These are phyloP conservation scores for Drosophila pegasa DNA, from an alignment of 2,888 invertebrate species.

Conservation along the genomic window DNA sequence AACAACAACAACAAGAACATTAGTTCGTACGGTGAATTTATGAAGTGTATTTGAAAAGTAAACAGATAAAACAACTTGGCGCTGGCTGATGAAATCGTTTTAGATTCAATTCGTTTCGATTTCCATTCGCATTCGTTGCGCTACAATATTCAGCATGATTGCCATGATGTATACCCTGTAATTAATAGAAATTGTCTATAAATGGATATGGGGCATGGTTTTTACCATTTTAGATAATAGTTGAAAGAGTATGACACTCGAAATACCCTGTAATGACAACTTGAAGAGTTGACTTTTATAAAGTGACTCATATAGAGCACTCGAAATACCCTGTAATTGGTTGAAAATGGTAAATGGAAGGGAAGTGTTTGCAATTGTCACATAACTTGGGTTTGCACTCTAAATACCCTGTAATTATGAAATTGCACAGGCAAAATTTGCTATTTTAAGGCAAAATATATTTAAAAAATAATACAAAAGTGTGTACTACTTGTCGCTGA, in stretches of 20 bases:
- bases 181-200: constrained; percentile 4
- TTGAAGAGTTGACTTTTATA: not conserved
- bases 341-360: too few relatives aligned
- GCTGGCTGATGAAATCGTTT: constrained; percentile 30
- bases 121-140: constrained; percentile 26
- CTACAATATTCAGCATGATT: not conserved
- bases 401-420: not conserved
- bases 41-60: constrained; percentile 56
- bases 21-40: constrained; percentile 40
- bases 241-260: not conserved
- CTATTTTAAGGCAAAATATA: too few relatives aligned
- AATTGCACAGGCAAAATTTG: too few relatives aligned
- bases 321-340: not conserved
- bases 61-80: constrained; percentile 52
- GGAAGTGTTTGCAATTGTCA: too few relatives aligned
- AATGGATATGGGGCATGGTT: not conserved
- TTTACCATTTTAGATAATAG: not conserved
- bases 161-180: constrained; percentile 13
- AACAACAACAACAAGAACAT: constrained; percentile 24
- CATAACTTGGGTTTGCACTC: too few relatives aligned
- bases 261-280: not conserved
- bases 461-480: not conserved
- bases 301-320: not conserved
- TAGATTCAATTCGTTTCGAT: constrained; percentile 29
- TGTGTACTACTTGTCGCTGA: not conserved